Evolutionary conservation across 2,888 invertebrate genomes (phyloP).

Genomic region (Acleris literana): DNA sequence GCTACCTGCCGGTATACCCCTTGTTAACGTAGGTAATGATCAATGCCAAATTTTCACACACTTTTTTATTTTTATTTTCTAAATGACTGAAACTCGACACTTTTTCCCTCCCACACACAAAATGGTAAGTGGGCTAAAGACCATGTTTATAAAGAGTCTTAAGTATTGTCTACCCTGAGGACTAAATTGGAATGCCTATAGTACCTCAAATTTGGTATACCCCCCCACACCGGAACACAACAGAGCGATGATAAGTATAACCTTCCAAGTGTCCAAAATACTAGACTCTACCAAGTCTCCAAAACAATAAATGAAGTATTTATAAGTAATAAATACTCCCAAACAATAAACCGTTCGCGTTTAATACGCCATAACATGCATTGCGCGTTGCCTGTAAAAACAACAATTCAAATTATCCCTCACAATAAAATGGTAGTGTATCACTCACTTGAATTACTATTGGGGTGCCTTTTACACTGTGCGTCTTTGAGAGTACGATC

Average conservation of each 20-base stretch:
- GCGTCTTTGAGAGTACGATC: slow-evolving; percentile 38
- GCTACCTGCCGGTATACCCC: no score
- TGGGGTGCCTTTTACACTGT: slow-evolving; percentile 44
- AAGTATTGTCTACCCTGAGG: no score
- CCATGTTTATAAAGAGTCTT: no score
- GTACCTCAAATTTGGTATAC: no score
- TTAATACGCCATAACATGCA: slow-evolving; percentile 62
- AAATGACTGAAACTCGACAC: no score
- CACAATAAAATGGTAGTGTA: slow-evolving; percentile 72
- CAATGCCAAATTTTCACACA: no score
- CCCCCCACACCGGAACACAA: no score
- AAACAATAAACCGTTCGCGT: slow-evolving; percentile 42
- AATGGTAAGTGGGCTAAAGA: no score
- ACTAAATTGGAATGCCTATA: no score
- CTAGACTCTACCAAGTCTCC: background rate
- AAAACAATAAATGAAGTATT: slow-evolving; percentile 28
- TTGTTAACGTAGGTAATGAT: no score
- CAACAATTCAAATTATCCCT: slow-evolving; percentile 74
- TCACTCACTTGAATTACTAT: slow-evolving; percentile 73
- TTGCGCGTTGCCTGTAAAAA: slow-evolving; percentile 61
- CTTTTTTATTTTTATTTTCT: no score
- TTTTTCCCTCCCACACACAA: no score
- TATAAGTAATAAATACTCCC: slow-evolving; percentile 36
- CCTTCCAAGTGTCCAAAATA: background rate
- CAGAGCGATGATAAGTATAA: background rate